These are phyloP conservation scores for Neotoxoptera formosana DNA, from an alignment of 1,140 invertebrate genomes.

Conservation along the genomic window DNA sequence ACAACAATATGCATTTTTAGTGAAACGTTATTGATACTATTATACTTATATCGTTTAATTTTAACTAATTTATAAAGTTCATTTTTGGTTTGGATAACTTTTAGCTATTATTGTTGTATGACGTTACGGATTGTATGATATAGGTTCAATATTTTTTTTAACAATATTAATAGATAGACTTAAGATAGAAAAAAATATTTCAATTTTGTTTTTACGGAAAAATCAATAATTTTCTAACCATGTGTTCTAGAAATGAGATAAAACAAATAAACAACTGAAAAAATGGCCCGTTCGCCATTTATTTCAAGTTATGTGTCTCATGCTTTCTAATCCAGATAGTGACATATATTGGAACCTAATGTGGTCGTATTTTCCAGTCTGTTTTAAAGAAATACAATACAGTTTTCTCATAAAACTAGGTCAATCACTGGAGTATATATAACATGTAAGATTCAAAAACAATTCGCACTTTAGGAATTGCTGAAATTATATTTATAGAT, in stretches of 20 bases:
- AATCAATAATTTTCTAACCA: background rate
- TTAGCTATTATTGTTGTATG: background rate
- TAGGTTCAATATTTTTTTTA: background rate
- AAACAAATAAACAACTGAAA: background rate
- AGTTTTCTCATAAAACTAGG: background rate
- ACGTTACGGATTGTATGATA: background rate
- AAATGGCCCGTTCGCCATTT: background rate
- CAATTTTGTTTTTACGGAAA: background rate
- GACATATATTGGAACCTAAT: background rate
- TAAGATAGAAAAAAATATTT: background rate
- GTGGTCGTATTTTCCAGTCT: background rate
- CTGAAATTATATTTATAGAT: background rate
- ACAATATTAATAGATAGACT: background rate
- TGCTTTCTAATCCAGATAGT: background rate
- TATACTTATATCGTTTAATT: background rate
- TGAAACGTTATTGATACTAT: background rate
- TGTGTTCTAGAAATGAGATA: background rate
- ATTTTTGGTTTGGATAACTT: background rate
- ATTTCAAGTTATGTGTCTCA: background rate
- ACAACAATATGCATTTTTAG: no score
- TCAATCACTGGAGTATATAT: background rate
- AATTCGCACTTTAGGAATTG: background rate
- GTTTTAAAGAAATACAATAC: constrained; percentile 2
- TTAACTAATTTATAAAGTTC: background rate
- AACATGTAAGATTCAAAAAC: background rate